These are phyloP conservation scores for Haliaeetus leucogaster DNA, from an alignment of 2,113 vertebrate species.

Conservation along the genomic window DNA sequence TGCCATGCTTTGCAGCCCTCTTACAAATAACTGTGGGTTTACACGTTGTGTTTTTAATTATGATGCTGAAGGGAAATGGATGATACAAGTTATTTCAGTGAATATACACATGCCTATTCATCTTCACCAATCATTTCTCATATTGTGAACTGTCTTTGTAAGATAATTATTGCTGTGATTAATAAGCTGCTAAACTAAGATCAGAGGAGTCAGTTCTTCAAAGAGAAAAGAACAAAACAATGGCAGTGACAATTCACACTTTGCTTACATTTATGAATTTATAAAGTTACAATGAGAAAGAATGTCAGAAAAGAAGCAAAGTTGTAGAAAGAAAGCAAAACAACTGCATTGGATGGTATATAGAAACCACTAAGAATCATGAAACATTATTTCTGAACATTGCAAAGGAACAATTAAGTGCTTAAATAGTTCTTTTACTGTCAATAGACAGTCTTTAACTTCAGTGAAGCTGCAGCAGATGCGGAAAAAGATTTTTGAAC, in stretches of 20 bases:
- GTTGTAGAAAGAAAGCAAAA: background rate
- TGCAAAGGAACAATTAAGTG: background rate
- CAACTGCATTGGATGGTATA: background rate
- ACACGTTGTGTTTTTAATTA: background rate
- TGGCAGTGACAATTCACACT: background rate
- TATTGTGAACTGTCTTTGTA: background rate
- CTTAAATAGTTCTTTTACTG: background rate
- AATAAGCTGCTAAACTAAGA: background rate
- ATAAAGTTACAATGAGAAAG: background rate
- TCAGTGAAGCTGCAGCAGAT: background rate
- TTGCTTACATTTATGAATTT: background rate
- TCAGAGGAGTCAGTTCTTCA: background rate
- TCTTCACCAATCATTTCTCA: background rate
- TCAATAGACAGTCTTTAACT: background rate
- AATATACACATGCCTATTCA: background rate
- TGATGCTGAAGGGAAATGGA: background rate
- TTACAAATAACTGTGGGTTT: background rate
- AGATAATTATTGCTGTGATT: background rate
- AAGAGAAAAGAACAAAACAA: background rate
- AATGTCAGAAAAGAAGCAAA: background rate
- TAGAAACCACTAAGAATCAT: background rate
- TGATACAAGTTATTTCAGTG: background rate
- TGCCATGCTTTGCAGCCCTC: background rate
- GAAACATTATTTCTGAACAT: background rate
- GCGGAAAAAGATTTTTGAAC: background rate